Evolutionary conservation across 2,113 vertebrate species (phyloP).

Genomic region (Hippocampus zosterae): DNA sequence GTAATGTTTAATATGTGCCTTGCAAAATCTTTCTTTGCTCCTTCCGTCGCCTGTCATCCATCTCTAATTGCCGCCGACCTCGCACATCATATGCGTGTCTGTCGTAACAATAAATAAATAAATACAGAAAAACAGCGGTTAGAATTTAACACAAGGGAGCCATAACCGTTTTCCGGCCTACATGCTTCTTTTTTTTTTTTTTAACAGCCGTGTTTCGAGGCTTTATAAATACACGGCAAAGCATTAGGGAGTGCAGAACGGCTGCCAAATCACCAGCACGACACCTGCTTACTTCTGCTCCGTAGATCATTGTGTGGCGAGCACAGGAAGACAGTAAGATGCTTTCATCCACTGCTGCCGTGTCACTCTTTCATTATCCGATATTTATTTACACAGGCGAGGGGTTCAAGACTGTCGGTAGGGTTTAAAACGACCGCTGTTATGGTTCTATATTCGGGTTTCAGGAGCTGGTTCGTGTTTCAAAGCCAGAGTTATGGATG

Average conservation of each 20-base stretch:
- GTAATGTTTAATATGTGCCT: conserved; percentile 38
- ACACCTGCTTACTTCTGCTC: conserved; percentile 40
- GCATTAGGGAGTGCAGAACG: conserved; percentile 38
- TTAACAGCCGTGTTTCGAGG: conserved; percentile 61
- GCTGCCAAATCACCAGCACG: conserved; percentile 26
- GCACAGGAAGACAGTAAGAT: not conserved
- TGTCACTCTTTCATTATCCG: not conserved
- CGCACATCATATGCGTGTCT: conserved; percentile 60
- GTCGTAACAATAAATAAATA: conserved; percentile 52
- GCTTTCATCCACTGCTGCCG: not conserved
- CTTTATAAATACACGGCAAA: conserved; percentile 65
- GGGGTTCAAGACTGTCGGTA: not conserved
- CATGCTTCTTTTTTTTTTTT: conserved; percentile 70
- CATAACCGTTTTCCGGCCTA: conserved; percentile 63
- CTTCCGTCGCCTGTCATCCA: conserved; percentile 21
- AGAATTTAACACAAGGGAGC: conserved; percentile 55
- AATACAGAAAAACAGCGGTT: conserved; percentile 40
- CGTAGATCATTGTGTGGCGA: conserved; percentile 16
- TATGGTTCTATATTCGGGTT: not conserved
- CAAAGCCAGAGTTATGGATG: too few relatives aligned
- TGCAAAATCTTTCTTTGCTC: conserved; percentile 5
- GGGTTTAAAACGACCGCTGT: not conserved
- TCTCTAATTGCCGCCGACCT: conserved; percentile 61
- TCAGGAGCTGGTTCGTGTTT: too few relatives aligned
- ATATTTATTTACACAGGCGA: not conserved